These are phyloP conservation scores for Thamnophis sirtalis DNA, from an alignment of 2,113 vertebrate species.

Conservation along the genomic window DNA sequence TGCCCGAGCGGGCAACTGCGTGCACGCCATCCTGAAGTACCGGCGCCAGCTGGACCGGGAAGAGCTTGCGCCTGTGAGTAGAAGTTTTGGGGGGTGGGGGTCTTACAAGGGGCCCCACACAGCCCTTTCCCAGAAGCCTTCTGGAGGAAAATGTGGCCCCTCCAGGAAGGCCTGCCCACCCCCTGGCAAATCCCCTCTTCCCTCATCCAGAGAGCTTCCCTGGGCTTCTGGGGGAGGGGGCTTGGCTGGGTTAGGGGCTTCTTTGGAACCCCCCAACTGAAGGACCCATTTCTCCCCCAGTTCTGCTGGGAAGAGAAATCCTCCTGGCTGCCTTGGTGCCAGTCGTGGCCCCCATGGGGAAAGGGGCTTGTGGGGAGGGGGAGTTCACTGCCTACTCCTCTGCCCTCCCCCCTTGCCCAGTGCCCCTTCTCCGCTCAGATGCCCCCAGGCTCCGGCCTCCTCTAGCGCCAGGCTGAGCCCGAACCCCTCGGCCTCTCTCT, in stretches of 20 bases:
- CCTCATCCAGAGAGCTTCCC: not conserved
- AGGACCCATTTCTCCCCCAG: too few relatives aligned
- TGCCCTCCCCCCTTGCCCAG: too few relatives aligned
- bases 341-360: too few relatives aligned
- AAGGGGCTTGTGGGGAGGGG: not conserved
- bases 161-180: too few relatives aligned
- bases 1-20: constrained; percentile 80
- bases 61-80: constrained; percentile 81
- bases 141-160: not conserved
- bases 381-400: not conserved
- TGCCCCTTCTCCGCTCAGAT: not conserved
- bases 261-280: too few relatives aligned
- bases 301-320: not conserved
- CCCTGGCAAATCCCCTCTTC: not conserved
- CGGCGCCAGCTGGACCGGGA: constrained; percentile 88
- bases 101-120: not conserved
- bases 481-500: fast-evolving
- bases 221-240: not conserved
- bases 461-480: not conserved
- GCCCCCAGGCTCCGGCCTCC: too few relatives aligned
- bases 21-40: constrained; percentile 86
- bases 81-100: fast-evolving
- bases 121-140: not conserved
- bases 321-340: not conserved
- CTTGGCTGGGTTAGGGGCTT: not conserved